phyloP scores from a whole-genome alignment of 1,140 invertebrate species.

The Drosophila funebris region DNA sequence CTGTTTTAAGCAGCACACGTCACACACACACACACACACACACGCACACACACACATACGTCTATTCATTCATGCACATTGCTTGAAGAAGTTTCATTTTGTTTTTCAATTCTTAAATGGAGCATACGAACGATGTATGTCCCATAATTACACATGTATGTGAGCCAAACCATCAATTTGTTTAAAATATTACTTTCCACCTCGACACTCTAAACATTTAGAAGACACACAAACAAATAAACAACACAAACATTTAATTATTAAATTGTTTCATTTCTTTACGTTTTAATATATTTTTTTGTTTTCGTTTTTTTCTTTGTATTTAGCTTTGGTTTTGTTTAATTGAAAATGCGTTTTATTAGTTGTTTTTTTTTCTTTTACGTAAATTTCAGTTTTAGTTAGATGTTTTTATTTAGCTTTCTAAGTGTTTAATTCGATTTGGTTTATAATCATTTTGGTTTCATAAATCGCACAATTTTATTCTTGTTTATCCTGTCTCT shows the following conservation, averaged over 20 bases:
- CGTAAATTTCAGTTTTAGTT: slow-evolving; percentile 10
- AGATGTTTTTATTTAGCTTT: slow-evolving; percentile 25
- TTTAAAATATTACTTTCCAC: slow-evolving; percentile 10
- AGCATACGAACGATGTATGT: too few species aligned
- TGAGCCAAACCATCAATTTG: slow-evolving; percentile 1
- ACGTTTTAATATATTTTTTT: slow-evolving; percentile 3
- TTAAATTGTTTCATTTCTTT: slow-evolving; percentile 27
- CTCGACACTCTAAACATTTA: slow-evolving; percentile 41
- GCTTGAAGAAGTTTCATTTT: too few species aligned
- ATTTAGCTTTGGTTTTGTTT: slow-evolving; percentile 8
- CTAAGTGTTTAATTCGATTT: slow-evolving; percentile 21
- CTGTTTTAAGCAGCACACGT: neutral
- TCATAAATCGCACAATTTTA: too few species aligned
- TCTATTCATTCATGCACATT: too few species aligned
- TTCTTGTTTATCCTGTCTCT: neutral
- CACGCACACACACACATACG: neutral
- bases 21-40: too few species aligned
- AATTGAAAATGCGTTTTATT: slow-evolving; percentile 6
- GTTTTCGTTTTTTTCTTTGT: neutral
- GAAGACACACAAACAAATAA: slow-evolving; percentile 39
- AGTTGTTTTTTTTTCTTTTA: slow-evolving; percentile 12
- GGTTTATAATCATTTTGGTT: slow-evolving; percentile 2
- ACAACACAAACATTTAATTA: slow-evolving; percentile 42
- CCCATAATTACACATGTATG: neutral
- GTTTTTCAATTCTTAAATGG: too few species aligned